These are phyloP conservation scores for Alethe castanea DNA, from an alignment of 2,113 vertebrate genomes.

Conservation along the genomic window DNA sequence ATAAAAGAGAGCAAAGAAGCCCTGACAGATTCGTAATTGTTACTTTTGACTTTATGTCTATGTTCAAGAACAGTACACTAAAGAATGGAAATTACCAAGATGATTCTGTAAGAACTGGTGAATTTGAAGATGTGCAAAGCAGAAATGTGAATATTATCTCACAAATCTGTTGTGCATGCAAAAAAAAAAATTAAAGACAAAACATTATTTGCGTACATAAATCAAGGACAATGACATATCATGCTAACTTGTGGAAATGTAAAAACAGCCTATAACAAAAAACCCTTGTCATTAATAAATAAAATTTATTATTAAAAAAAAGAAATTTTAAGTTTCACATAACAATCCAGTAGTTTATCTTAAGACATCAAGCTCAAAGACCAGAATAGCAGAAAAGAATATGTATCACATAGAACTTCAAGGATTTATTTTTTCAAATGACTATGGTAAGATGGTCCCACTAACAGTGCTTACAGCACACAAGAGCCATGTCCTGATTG, in stretches of 20 bases:
- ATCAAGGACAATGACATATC: background rate
- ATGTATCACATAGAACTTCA: background rate
- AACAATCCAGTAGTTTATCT: background rate
- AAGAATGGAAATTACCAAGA: background rate
- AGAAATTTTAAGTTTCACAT: background rate
- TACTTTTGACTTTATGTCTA: background rate
- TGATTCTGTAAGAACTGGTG: background rate
- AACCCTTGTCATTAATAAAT: background rate
- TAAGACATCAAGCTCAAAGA: background rate
- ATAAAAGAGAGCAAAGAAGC: background rate
- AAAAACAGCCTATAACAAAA: background rate
- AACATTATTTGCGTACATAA: background rate
- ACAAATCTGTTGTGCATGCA: background rate
- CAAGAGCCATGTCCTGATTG: background rate
- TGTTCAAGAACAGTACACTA: background rate
- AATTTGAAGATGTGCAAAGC: background rate
- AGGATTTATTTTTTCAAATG: background rate
- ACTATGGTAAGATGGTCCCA: background rate
- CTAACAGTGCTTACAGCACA: background rate
- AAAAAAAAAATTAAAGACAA: background rate
- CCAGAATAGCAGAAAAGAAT: background rate
- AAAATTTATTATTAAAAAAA: background rate
- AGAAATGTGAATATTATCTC: background rate
- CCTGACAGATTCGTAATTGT: background rate
- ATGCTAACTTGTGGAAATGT: background rate